These are phyloP conservation scores for Myiotriccus ornatus DNA, from an alignment of 2,797 vertebrate species.

Conservation along the genomic window DNA sequence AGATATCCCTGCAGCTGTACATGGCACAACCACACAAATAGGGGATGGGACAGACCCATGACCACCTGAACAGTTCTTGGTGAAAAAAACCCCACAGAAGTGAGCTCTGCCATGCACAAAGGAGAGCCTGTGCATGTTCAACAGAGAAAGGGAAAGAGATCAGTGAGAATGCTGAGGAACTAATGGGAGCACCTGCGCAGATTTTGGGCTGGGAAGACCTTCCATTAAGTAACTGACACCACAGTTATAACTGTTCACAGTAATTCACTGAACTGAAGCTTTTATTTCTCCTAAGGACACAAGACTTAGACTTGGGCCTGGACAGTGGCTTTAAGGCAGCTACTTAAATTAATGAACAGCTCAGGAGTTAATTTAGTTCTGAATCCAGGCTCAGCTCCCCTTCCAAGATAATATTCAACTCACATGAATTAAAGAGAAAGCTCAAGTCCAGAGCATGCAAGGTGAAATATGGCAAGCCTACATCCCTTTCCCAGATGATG, in stretches of 20 bases:
- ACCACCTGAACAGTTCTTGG: not conserved
- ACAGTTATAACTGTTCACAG: not conserved
- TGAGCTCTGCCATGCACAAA: not conserved
- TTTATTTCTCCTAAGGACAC: not conserved
- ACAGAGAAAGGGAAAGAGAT: not conserved
- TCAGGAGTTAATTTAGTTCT: not conserved
- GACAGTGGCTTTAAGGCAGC: not conserved
- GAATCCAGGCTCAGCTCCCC: not conserved
- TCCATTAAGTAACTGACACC: not conserved
- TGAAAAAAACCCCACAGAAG: not conserved
- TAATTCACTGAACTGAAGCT: not conserved
- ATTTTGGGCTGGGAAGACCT: not conserved
- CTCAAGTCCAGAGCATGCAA: not conserved
- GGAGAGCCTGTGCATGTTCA: not conserved
- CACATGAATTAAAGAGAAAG: not conserved
- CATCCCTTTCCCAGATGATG: not conserved
- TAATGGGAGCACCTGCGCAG: not conserved
- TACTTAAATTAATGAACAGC: not conserved
- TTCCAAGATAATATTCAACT: not conserved
- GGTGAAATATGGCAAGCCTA: not conserved
- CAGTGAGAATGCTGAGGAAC: not conserved
- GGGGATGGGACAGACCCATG: fast-evolving
- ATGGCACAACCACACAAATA: fast-evolving
- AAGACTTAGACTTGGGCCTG: not conserved
- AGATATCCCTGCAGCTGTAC: fast-evolving